These are phyloP conservation scores for Opisthograptis luteolata DNA, from an alignment of 2,888 invertebrate species.

Conservation along the genomic window DNA sequence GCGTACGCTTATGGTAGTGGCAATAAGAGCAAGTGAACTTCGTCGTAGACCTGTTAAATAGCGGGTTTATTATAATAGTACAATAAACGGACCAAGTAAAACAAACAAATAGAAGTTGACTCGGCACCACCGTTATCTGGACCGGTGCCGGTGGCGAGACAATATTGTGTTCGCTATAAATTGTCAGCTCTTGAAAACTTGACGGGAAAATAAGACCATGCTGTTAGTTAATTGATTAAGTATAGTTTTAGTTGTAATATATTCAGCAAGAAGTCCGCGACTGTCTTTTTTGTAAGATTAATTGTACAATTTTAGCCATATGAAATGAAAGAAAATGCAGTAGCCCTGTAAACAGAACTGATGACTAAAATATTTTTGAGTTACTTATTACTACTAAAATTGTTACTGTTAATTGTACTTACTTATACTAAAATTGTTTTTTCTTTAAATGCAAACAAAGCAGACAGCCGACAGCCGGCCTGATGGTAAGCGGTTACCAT, in stretches of 20 bases:
- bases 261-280: constrained; percentile 9
- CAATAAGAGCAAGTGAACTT: constrained; percentile 43
- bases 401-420: too few species aligned
- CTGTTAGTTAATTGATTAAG: constrained; percentile 20
- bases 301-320: too few species aligned
- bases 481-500: too few species aligned
- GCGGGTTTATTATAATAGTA: constrained; percentile 51
- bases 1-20: constrained; percentile 37
- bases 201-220: constrained; percentile 17
- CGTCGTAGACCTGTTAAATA: constrained; percentile 41
- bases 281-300: too few species aligned
- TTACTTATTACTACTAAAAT: too few species aligned
- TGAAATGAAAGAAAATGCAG: too few species aligned
- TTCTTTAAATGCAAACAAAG: too few species aligned
- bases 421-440: too few species aligned
- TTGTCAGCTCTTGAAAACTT: constrained; percentile 9
- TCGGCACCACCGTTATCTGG: constrained; percentile 61
- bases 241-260: constrained; percentile 14
- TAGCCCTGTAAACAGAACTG: too few species aligned
- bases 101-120: constrained; percentile 49
- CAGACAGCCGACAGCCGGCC: too few species aligned
- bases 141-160: constrained; percentile 26
- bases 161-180: constrained; percentile 29
- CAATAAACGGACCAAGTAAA: constrained; percentile 58
- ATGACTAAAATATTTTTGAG: too few species aligned